Evolutionary conservation across 2,888 invertebrate species (phyloP).

Genomic region (Cryptophagus acutangulus): DNA sequence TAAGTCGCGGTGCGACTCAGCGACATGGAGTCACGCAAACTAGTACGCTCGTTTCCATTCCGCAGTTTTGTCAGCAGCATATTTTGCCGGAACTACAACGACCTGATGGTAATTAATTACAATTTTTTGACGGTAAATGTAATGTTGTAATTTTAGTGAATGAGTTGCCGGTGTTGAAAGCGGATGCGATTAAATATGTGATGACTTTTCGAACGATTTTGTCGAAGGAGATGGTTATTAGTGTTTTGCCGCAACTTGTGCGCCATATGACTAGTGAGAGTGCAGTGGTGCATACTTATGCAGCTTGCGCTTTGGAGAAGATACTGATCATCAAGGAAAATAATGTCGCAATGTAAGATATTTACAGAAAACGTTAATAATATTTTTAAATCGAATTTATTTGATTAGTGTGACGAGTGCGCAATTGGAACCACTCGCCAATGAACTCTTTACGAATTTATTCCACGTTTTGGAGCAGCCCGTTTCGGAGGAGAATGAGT

Average conservation of each 20-base stretch:
- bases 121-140: no score
- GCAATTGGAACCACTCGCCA: constrained; percentile 63
- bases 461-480: constrained; percentile 69
- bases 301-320: constrained; percentile 87
- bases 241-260: constrained; percentile 73
- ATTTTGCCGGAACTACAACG: constrained; percentile 81
- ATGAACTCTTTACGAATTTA: constrained; percentile 66
- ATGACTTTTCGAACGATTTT: constrained; percentile 93
- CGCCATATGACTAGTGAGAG: constrained; percentile 70
- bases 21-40: constrained; percentile 89
- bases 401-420: constrained; percentile 54
- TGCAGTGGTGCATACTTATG: constrained; percentile 91
- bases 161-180: constrained; percentile 85
- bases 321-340: constrained; percentile 70
- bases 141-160: constrained; percentile 60
- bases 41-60: constrained; percentile 83
- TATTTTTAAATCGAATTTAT: no score
- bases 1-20: constrained; percentile 82
- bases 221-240: constrained; percentile 69
- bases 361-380: no score
- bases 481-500: constrained; percentile 89
- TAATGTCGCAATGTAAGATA: constrained; percentile 53
- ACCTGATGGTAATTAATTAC: constrained; percentile 55
- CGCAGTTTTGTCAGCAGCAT: constrained; percentile 82
- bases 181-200: constrained; percentile 92